These are phyloP conservation scores for Apamea crenata DNA, from an alignment of 2,888 invertebrate genomes.

Conservation along the genomic window DNA sequence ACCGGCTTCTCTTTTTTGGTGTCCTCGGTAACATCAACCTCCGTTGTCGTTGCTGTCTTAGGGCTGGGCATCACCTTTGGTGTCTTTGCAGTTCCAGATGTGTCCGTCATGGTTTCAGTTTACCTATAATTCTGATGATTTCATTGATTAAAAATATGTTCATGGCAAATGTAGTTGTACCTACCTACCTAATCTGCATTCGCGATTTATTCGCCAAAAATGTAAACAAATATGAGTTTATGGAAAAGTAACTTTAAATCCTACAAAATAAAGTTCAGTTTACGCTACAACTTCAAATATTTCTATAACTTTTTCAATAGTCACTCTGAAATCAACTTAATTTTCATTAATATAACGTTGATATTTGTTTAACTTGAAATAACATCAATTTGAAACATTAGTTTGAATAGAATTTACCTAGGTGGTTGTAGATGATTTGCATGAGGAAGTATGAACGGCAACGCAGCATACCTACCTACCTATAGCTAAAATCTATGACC, in stretches of 20 bases:
- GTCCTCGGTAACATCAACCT: conserved; percentile 2
- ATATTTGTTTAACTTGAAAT: no score
- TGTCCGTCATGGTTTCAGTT: conserved; percentile 28
- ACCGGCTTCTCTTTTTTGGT: conserved; percentile 67
- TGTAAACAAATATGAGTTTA: no score
- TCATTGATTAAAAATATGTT: not conserved
- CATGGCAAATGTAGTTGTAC: not conserved
- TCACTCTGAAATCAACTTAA: no score
- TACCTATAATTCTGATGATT: not conserved
- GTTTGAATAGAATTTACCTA: not conserved
- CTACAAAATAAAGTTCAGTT: no score
- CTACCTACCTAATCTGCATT: no score
- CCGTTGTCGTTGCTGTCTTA: conserved; percentile 33
- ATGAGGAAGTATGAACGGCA: not conserved
- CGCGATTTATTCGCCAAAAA: no score
- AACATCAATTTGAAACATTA: no score
- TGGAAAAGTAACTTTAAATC: no score
- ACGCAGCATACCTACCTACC: not conserved
- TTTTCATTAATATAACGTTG: no score
- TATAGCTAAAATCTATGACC: not conserved
- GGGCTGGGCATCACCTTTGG: not conserved
- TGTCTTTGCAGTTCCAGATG: conserved; percentile 1
- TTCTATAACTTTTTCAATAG: no score
- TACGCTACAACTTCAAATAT: no score
- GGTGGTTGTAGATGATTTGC: not conserved